Conservation (phyloP, 1,140 invertebrate genomes). For the Bombus superbus region DNA sequence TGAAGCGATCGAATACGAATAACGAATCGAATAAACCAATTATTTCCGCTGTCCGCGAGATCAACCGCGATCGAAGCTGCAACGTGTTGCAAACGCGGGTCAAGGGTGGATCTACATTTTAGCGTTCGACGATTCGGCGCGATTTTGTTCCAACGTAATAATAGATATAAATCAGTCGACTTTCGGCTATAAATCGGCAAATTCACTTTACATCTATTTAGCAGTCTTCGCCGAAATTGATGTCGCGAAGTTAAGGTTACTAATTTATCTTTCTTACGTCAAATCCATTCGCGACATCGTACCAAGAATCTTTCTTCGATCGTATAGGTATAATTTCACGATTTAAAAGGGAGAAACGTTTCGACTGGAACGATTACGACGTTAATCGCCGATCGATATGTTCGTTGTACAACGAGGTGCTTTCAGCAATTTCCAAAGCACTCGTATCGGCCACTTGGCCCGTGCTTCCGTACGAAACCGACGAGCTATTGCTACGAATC, state of each 20-base stretch:
- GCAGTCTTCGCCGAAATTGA: background rate
- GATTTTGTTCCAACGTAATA: slow-evolving; percentile 14
- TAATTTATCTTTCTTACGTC: no score
- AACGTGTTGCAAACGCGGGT: slow-evolving; percentile 50
- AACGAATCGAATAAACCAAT: slow-evolving; percentile 41
- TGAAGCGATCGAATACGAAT: background rate
- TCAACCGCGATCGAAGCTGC: slow-evolving; percentile 57
- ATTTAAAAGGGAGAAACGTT: background rate
- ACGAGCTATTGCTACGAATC: background rate
- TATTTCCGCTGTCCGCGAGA: slow-evolving; percentile 34
- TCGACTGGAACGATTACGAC: no score
- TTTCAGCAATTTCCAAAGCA: background rate
- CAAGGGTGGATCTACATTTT: slow-evolving; percentile 60
- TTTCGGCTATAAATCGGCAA: background rate
- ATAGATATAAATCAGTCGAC: slow-evolving; percentile 42
- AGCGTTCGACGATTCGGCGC: slow-evolving; percentile 25
- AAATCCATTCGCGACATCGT: background rate
- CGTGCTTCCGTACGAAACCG: background rate
- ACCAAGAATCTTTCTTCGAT: background rate
- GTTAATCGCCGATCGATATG: slow-evolving; percentile 32
- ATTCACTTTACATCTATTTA: no score
- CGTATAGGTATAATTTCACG: background rate
- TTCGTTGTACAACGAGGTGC: background rate
- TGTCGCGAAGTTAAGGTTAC: no score
- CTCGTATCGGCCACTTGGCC: background rate